Base-by-base conservation (phyloP, 2,113 vertebrate species). In the Aspidoscelis tigris region DNA sequence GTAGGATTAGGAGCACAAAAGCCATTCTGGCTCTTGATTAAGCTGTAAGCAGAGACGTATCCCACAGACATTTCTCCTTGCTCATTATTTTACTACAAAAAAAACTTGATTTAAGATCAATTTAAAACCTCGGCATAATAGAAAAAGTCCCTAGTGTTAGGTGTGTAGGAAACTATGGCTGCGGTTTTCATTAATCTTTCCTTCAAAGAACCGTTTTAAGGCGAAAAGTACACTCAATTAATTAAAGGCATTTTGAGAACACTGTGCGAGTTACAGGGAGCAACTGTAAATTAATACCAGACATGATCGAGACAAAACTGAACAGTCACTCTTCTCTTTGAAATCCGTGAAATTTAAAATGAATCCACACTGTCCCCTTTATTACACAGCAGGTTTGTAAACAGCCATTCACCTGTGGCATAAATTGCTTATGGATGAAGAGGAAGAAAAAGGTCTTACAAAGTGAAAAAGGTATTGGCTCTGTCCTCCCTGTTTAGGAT, bases 11-110 rank as follows among this genome's bases (percentile, higher is more conserved):
- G 74, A 87, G 39, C 39, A 88, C 41, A 0, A 82, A 20, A 71
- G 78, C 2, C 1, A 82, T 87, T 83, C 39, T 7, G 33, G 1
- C 81, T 86, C 7, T 1, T 1, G 41, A 76, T 33, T 76, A 21
- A 86, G 77, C 26, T 1, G 0, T 11, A 73, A 90, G 78, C 2
- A 81, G 2, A 64, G 3, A 41, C 55, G 83, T 65, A 64, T 18
- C 1, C 39, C 24, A 16, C 3, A 73, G 10, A 20, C 58, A 22
- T 78, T 68, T 79, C 81, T 12, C 14, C 41, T 20, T 61, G 9
- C 24, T 89, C 84, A 71, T 78, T 90, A 69, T 88, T 8, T 16
- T 82, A 8, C 44, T 24, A 6, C 61, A 80, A 83, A 78, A 78
- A 71, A 75, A 89, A 71, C 20, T 83, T 82, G 71, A 61, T 22